Base-by-base conservation (phyloP, 2,113 vertebrate species). In the Suricata suricatta region DNA sequence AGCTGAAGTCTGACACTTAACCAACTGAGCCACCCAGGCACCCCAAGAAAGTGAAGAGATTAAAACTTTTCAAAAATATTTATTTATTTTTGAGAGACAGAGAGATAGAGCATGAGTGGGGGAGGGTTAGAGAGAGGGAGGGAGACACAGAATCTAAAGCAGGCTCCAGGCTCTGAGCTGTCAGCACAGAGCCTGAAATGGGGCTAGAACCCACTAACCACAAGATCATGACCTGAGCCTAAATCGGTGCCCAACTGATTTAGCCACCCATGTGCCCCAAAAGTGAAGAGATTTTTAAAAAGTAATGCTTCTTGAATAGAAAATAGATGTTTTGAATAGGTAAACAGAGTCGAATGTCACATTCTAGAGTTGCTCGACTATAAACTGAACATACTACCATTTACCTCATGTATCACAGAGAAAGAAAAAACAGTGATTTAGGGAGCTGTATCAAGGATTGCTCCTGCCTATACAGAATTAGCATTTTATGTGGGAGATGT, bases 281-380 rank as follows among this genome's bases (percentile, higher is more conserved):
- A 60, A 60, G 57, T 60, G 21, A 60, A 60, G 71, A 79, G 13
- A 66, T 50, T 15, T 35, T 19, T 10, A 44, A 60, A 92, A 94
- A 77, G 9, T 19, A 44, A 94, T 87, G 31, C 7, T 72, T 77
- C 72, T 85, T 68, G 38, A 72, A 64, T 35, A 52, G 52, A 93
- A 96, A 77, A 77, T n/a, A 54, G 63, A 27, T 44, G 29, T 63
- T 82, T 96, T 88, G 33, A 79, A 52, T 84, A 90, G 71, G 84
- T 64, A 2, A 89, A 84, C 19, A 29, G 72, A 90, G 35, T 13
- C 50, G 14, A 89, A 79, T 13, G 5, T 63, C 81, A 69, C 29
- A 89, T 88, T 88, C 83, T 74, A 76, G 77, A 41, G 41, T 52
- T 79, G 19, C 17, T 64, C 77, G 50, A 82, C 14, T 41, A 4